phyloP scores from a whole-genome alignment of 1,140 invertebrate species.

The Lasioglossum albipes region DNA sequence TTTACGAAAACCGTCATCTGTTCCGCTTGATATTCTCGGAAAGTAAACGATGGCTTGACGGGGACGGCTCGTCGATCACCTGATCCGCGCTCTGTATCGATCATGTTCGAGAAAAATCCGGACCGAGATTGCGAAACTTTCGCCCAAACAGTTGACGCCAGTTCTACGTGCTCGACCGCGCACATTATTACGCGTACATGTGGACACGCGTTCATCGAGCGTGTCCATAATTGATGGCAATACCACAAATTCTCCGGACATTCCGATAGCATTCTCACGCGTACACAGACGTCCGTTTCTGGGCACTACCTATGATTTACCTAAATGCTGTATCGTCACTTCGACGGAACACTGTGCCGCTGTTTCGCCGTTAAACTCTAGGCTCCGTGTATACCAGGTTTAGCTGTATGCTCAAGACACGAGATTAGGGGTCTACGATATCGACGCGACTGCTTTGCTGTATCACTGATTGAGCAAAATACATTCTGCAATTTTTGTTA shows the following conservation, averaged over 20 bases:
- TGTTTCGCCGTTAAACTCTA: conserved; percentile 28
- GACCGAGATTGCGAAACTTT: neutral
- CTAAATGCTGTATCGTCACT: conserved; percentile 17
- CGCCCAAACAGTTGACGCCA: neutral
- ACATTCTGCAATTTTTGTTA: too few relatives aligned
- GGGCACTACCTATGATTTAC: conserved; percentile 34
- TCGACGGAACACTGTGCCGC: conserved; percentile 14
- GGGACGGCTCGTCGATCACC: too few relatives aligned
- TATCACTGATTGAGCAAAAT: too few relatives aligned
- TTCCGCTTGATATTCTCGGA: conserved; percentile 2
- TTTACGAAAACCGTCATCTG: neutral
- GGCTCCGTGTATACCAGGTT: conserved; percentile 35
- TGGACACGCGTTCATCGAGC: conserved; percentile 11
- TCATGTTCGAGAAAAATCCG: neutral
- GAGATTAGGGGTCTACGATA: too few relatives aligned
- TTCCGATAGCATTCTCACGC: conserved; percentile 36
- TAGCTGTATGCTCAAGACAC: neutral
- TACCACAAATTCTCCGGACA: conserved; percentile 50
- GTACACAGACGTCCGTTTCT: conserved; percentile 10
- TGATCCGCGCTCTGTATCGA: neutral
- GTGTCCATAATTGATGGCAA: conserved; percentile 53
- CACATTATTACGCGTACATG: conserved; percentile 26
- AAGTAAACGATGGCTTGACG: neutral
- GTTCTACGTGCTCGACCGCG: neutral
- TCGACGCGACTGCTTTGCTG: too few relatives aligned